phyloP scores from a whole-genome alignment of 2,113 vertebrate genomes.

The Capreolus pygargus region DNA sequence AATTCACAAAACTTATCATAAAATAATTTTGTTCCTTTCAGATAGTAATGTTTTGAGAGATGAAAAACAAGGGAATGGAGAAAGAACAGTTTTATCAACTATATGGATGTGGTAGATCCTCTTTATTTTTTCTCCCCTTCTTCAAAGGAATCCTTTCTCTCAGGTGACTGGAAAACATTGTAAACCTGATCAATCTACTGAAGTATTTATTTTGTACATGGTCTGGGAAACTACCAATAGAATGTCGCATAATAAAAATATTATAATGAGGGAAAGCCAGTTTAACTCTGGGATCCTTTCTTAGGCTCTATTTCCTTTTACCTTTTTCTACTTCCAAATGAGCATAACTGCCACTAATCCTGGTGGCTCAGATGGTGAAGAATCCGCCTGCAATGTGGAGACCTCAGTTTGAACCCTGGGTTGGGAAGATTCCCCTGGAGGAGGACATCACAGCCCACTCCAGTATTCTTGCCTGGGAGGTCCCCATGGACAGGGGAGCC shows the following conservation, averaged over 20 bases:
- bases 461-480: not conserved
- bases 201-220: slow-evolving; percentile 22
- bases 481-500: not conserved
- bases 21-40: not conserved
- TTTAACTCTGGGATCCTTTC: not conserved
- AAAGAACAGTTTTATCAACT: not conserved
- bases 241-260: slow-evolving; percentile 2
- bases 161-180: not conserved
- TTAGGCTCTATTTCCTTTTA: not conserved
- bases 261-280: not conserved
- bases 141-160: not conserved
- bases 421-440: not conserved
- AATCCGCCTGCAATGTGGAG: not conserved
- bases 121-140: not conserved
- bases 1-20: not conserved
- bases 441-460: not conserved
- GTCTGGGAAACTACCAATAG: slow-evolving; percentile 43
- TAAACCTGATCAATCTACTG: slow-evolving; percentile 1
- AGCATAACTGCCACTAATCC: not conserved
- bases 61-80: not conserved
- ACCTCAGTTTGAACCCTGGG: not conserved
- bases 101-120: no score
- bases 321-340: not conserved
- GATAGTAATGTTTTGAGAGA: not conserved
- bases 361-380: not conserved